phyloP scores from a whole-genome alignment of 2,888 invertebrate genomes.

The Halictus quadricinctus region DNA sequence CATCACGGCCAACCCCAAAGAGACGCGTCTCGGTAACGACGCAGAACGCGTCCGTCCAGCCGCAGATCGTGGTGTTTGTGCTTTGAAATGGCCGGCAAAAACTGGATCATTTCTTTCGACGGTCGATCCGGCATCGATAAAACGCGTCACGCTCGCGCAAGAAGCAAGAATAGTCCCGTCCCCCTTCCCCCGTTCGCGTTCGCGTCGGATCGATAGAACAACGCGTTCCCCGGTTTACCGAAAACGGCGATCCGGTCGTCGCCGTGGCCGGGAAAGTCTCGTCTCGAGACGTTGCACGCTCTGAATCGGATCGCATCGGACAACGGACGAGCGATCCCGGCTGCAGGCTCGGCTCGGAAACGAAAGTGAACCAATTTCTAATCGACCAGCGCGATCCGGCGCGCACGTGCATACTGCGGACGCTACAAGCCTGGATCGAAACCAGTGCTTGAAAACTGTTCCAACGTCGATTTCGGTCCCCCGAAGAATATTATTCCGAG shows the following conservation, averaged over 20 bases:
- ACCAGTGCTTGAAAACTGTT: background rate
- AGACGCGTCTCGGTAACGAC: background rate
- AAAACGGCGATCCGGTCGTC: constrained; percentile 38
- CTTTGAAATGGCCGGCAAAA: constrained; percentile 10
- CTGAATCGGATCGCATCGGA: constrained; percentile 34
- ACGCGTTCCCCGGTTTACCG: constrained; percentile 9
- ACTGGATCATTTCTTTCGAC: constrained; percentile 11
- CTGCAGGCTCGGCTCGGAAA: constrained; percentile 31
- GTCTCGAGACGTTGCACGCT: constrained; percentile 27
- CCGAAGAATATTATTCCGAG: background rate
- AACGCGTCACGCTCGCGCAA: background rate
- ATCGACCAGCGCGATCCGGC: constrained; percentile 50
- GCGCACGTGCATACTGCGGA: constrained; percentile 14
- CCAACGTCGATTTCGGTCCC: background rate
- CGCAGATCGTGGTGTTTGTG: background rate
- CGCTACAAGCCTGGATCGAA: background rate
- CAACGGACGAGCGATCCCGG: background rate
- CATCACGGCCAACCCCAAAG: background rate
- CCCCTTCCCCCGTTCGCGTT: background rate
- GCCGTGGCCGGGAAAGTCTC: constrained; percentile 44
- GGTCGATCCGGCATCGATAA: background rate
- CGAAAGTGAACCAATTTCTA: constrained; percentile 68
- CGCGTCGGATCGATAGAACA: background rate
- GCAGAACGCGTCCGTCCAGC: background rate
- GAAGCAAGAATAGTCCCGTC: background rate